Evolutionary conservation across 2,797 vertebrate genomes (phyloP), one percentile per base, ranked within the genome.

Genomic region (Prionace glauca): DNA sequence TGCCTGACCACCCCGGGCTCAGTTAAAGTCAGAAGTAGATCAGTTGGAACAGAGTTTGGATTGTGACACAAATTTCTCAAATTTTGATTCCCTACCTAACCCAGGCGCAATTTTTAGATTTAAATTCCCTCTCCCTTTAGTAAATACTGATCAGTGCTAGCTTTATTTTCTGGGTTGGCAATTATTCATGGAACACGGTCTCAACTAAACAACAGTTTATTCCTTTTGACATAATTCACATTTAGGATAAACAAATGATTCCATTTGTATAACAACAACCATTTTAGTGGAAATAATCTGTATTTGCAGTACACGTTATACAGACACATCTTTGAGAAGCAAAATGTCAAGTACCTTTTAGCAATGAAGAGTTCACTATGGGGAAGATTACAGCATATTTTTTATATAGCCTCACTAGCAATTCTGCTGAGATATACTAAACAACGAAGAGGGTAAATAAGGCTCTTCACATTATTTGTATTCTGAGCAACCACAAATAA

Each of bases 381-480:
- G 41, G 67, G 67, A 71, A 72, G 16, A 32, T 45, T 94, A 50
- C 16, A 29, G 67, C 16, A 18, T 20, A 18, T 69, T 69, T 69
- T 69, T 20, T 69, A 18, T 3, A 69, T 18, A 69, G 20, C 22
- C 29, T 5, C 41, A 72, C 22, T 72, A 45, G 24, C 20, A 41
- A 41, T 69, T 45, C 32, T 67, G 36, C 22, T 71, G 65, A 41
- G 69, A 91, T 72, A 50, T 1, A 94, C 67, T 94, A 72, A 72
- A 29, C 69, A 72, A 94, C 16, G n/a, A 26, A 71, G n/a, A 93
- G 65, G 67, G 14, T 41, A 36, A 93, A 36, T 92, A 69, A 62
- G 22, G 36, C 67, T 71, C 92, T 91, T 91, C 69, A 94, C 7
- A 72, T 94, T 94, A 94, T 50, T 94, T 72, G 92, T 14, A 72